A percentile compares a stretch with the other conserved stretches of the same genome.
Conservation (phyloP, 1,140 invertebrate genomes). For the Eumeta japonica region DNA sequence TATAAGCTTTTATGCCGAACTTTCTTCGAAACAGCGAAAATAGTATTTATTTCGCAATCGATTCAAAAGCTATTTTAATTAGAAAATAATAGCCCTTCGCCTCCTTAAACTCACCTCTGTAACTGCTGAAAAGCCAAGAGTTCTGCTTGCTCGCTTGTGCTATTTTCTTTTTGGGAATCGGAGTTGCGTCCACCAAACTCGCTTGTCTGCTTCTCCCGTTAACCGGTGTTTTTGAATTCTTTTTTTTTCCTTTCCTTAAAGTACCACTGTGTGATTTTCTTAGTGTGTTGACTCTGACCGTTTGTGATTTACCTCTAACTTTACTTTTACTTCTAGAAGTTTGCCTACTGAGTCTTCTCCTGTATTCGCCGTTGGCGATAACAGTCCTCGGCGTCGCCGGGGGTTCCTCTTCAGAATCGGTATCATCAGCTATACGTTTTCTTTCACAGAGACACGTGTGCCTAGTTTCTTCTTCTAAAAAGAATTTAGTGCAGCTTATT, state of each 20-base stretch:
- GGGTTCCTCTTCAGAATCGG: conserved; percentile 43
- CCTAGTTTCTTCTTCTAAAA: conserved; percentile 44
- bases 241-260: conserved; percentile 46
- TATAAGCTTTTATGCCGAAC: too few relatives aligned
- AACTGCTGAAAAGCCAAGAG: conserved; percentile 49
- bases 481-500: conserved; percentile 39
- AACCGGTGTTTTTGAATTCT: conserved; percentile 29
- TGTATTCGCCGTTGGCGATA: conserved; percentile 37
- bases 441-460: conserved; percentile 22
- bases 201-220: conserved; percentile 35
- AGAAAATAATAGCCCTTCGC: too few relatives aligned
- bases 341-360: conserved; percentile 42
- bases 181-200: conserved; percentile 38
- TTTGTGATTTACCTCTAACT: conserved; percentile 43
- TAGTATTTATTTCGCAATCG: too few relatives aligned
- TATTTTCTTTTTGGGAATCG: conserved; percentile 35
- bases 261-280: conserved; percentile 47
- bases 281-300: conserved; percentile 42
- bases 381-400: conserved; percentile 22
- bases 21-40: too few relatives aligned
- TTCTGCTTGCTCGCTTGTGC: conserved; percentile 34
- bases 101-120: conserved; percentile 37
- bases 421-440: conserved; percentile 33
- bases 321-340: conserved; percentile 51
- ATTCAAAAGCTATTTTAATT: too few relatives aligned